A percentile compares a stretch with the other conserved stretches of the same genome.
These are phyloP conservation scores for Cololabis saira DNA, from an alignment of 2,113 vertebrate genomes.

Conservation along the genomic window DNA sequence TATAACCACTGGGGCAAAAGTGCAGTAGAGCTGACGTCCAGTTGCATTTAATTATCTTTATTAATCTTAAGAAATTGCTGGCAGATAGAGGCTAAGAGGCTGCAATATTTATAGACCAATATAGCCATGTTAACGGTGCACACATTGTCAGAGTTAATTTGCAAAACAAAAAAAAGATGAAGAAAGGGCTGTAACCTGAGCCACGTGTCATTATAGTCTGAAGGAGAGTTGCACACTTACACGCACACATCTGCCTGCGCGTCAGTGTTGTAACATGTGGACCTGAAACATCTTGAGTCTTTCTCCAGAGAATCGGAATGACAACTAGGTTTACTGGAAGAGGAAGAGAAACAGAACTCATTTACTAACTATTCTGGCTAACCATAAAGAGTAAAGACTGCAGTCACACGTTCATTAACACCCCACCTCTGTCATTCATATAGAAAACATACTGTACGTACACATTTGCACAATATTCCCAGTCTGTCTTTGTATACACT, in stretches of 20 bases:
- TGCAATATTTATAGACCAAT: too few relatives aligned
- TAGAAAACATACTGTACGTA: not conserved
- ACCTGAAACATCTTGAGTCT: slow-evolving; percentile 1
- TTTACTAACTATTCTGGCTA: slow-evolving; percentile 60
- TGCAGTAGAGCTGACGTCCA: too few relatives aligned
- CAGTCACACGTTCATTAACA: slow-evolving; percentile 10
- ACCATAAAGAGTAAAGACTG: slow-evolving; percentile 54
- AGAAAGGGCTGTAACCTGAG: not conserved
- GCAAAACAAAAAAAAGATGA: not conserved
- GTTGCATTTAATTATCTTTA: too few relatives aligned
- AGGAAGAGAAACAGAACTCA: slow-evolving; percentile 27
- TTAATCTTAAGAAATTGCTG: too few relatives aligned
- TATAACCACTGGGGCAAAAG: too few relatives aligned
- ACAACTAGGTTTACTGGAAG: slow-evolving; percentile 65
- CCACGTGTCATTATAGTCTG: not conserved
- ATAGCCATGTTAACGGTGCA: too few relatives aligned
- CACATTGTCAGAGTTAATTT: too few relatives aligned
- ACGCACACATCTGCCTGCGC: not conserved
- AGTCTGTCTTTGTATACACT: too few relatives aligned
- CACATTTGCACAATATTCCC: too few relatives aligned
- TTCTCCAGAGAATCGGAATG: slow-evolving; percentile 28
- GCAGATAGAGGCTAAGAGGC: too few relatives aligned
- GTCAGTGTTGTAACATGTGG: slow-evolving; percentile 3
- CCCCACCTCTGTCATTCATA: not conserved
- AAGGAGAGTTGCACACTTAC: not conserved